These are phyloP conservation scores for Theonella swinhoei DNA, from an alignment of 37 sponge, comb jelly and placozoan genomes.

Conservation along the genomic window DNA sequence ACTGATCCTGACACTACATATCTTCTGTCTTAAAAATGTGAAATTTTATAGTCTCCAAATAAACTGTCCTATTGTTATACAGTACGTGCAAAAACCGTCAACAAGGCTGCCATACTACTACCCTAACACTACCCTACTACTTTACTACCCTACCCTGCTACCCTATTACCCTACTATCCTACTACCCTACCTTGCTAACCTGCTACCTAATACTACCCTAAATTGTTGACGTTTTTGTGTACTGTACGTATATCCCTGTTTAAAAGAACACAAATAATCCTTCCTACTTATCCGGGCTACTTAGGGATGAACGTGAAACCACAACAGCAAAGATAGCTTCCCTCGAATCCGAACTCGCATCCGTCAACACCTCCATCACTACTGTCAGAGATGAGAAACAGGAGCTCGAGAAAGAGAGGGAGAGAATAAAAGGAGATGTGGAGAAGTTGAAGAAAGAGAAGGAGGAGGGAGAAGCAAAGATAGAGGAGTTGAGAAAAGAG, in stretches of 20 bases:
- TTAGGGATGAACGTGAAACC: constrained; percentile 58
- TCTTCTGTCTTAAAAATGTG: no score
- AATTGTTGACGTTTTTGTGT: no score
- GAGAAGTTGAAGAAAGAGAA: constrained; percentile 1
- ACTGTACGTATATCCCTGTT: background rate
- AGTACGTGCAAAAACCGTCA: no score
- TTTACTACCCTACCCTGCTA: no score
- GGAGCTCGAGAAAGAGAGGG: background rate
- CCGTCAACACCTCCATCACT: constrained; percentile 17
- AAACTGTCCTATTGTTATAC: background rate
- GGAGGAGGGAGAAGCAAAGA: background rate
- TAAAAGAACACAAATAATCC: background rate
- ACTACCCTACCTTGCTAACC: no score
- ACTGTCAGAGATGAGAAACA: background rate
- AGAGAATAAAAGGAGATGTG: background rate
- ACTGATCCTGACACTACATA: background rate
- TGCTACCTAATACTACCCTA: no score
- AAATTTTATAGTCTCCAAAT: no score
- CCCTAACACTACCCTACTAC: no score
- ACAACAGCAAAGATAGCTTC: constrained; percentile 10
- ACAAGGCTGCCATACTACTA: no score
- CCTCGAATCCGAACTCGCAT: constrained; percentile 29
- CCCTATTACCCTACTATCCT: no score
- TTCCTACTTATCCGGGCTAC: background rate
- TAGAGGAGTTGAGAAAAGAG: no score